These are phyloP conservation scores for Scleropages formosus DNA, from an alignment of 2,797 vertebrate genomes.

Conservation along the genomic window DNA sequence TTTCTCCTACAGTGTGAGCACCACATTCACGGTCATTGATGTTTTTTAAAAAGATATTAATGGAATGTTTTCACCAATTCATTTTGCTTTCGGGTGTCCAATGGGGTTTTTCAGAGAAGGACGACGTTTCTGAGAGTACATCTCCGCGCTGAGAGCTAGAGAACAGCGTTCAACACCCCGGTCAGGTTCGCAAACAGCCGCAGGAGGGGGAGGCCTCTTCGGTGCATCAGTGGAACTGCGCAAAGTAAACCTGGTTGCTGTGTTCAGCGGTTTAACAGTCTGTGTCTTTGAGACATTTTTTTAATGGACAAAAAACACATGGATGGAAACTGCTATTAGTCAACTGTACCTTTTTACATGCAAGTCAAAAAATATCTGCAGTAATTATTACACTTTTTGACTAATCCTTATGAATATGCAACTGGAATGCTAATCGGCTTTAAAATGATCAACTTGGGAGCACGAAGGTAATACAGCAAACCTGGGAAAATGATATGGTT, in stretches of 20 bases:
- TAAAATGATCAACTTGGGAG: slow-evolving; percentile 23
- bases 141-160: not conserved
- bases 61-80: not conserved
- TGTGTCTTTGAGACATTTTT: slow-evolving; percentile 33
- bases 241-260: slow-evolving; percentile 18
- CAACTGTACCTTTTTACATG: too few species aligned
- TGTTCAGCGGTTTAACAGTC: slow-evolving; percentile 39
- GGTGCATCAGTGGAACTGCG: not conserved
- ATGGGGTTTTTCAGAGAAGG: slow-evolving; percentile 16
- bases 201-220: not conserved
- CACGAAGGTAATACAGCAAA: slow-evolving; percentile 19
- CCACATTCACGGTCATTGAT: too few species aligned
- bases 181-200: not conserved
- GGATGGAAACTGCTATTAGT: slow-evolving; percentile 4
- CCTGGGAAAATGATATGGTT: not conserved
- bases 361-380: too few species aligned
- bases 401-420: too few species aligned
- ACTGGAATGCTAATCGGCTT: not conserved
- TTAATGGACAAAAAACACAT: slow-evolving; percentile 25
- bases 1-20: not conserved
- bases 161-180: too few species aligned
- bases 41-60: not conserved
- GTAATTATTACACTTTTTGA: too few species aligned
- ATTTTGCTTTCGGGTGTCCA: not conserved
- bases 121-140: not conserved